These are phyloP conservation scores for Toxostoma redivivum DNA, from an alignment of 2,113 vertebrate species.

Conservation along the genomic window DNA sequence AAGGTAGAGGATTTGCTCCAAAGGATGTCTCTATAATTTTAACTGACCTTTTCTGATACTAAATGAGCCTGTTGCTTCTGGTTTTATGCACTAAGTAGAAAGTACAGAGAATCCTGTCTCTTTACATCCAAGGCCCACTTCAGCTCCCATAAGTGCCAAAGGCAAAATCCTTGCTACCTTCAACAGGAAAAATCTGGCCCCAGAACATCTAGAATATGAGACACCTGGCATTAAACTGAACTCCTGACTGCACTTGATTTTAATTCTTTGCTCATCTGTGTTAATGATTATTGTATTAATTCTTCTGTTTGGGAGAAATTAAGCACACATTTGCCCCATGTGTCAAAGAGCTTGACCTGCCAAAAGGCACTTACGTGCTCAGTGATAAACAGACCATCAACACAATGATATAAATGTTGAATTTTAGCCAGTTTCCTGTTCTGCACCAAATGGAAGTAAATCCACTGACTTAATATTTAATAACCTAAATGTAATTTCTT, in stretches of 20 bases:
- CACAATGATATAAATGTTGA: conserved; percentile 75
- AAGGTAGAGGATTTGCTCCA: conserved; percentile 79
- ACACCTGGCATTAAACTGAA: conserved; percentile 50
- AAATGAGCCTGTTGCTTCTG: conserved; percentile 79
- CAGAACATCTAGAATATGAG: conserved; percentile 60
- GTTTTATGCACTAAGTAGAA: conserved; percentile 64
- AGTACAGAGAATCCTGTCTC: conserved; percentile 52
- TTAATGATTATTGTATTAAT: conserved; percentile 77
- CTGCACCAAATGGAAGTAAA: conserved; percentile 79
- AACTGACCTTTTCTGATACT: conserved; percentile 81
- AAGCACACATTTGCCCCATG: conserved; percentile 59
- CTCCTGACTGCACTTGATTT: conserved; percentile 65
- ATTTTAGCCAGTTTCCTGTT: conserved; percentile 77
- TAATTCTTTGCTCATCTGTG: conserved; percentile 67
- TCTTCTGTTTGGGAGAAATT: conserved; percentile 59
- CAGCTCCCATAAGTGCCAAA: not conserved
- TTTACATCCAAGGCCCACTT: not conserved
- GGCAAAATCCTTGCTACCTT: conserved; percentile 1
- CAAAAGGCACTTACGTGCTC: conserved; percentile 73
- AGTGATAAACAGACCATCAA: conserved; percentile 77
- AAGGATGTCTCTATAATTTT: conserved; percentile 83
- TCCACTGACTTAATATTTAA: conserved; percentile 83
- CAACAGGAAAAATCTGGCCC: not conserved
- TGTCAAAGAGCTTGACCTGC: conserved; percentile 72
- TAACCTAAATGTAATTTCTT: conserved; percentile 82